Percentiles rank a stretch among this genome's conserved stretches.
Conservation (phyloP, 2,113 vertebrate species). For the Otus sunia region DNA sequence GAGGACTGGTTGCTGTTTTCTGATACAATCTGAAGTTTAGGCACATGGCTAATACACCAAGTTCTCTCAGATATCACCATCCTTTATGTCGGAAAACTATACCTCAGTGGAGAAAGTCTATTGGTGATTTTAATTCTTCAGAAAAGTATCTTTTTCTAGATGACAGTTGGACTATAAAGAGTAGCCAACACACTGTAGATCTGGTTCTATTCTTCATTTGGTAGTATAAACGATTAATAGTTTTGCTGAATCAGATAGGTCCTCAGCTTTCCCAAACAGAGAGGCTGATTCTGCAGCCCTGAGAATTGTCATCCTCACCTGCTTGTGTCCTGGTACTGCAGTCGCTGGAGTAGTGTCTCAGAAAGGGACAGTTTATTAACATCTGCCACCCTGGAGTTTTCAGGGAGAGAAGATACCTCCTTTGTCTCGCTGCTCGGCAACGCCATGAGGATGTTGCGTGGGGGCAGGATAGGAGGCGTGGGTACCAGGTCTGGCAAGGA, state of each 20-base stretch:
- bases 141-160: neutral
- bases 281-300: neutral
- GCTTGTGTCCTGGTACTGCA: constrained; percentile 86
- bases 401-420: constrained; percentile 55
- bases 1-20: neutral
- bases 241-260: neutral
- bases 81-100: neutral
- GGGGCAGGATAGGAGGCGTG: constrained; percentile 87
- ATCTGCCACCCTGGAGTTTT: constrained; percentile 67
- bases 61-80: neutral
- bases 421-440: constrained; percentile 69
- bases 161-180: neutral
- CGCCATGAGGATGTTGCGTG: constrained; percentile 78
- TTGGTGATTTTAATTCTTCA: neutral
- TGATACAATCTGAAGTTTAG: neutral
- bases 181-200: neutral
- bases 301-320: constrained; percentile 70
- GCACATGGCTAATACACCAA: neutral
- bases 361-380: constrained; percentile 73
- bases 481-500: constrained; percentile 73
- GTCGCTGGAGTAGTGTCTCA: constrained; percentile 81
- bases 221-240: neutral
- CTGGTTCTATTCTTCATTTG: neutral
- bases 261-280: neutral
- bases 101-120: neutral